Conservation (phyloP, 2,113 vertebrate genomes). For the Raja brachyura region DNA sequence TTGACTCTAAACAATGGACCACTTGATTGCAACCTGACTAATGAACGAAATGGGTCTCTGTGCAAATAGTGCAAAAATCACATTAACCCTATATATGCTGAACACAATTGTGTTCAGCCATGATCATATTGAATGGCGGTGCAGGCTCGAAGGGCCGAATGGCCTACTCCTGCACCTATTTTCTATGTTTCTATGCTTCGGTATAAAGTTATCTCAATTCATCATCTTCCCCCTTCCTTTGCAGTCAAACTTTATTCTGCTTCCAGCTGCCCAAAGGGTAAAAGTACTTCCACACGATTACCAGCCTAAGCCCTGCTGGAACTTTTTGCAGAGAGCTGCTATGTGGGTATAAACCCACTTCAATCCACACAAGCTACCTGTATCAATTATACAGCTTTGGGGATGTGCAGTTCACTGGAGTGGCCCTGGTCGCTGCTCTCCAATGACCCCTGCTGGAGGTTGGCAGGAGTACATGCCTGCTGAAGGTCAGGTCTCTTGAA, state of each 20-base stretch:
- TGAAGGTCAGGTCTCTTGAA: not conserved
- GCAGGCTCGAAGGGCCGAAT: too few species aligned
- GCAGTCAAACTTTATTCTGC: not conserved
- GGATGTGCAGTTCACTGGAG: not conserved
- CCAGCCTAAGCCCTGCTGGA: too few species aligned
- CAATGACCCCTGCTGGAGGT: not conserved
- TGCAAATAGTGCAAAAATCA: not conserved
- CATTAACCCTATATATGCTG: not conserved
- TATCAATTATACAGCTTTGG: too few species aligned
- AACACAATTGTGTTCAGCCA: not conserved
- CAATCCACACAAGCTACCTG: not conserved
- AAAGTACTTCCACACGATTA: too few species aligned
- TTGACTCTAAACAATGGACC: not conserved
- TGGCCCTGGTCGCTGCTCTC: not conserved
- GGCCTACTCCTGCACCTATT: too few species aligned
- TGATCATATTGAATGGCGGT: too few species aligned
- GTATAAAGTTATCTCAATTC: not conserved
- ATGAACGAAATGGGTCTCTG: not conserved
- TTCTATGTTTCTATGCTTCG: too few species aligned
- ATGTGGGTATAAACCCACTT: not conserved
- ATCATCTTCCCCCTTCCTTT: not conserved
- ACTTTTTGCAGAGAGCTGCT: not conserved
- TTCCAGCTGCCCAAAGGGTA: not conserved
- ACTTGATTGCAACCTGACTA: not conserved
- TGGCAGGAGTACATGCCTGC: not conserved